These are phyloP conservation scores for Steinernema feltiae DNA, from an alignment of 1,140 invertebrate genomes.

Conservation along the genomic window DNA sequence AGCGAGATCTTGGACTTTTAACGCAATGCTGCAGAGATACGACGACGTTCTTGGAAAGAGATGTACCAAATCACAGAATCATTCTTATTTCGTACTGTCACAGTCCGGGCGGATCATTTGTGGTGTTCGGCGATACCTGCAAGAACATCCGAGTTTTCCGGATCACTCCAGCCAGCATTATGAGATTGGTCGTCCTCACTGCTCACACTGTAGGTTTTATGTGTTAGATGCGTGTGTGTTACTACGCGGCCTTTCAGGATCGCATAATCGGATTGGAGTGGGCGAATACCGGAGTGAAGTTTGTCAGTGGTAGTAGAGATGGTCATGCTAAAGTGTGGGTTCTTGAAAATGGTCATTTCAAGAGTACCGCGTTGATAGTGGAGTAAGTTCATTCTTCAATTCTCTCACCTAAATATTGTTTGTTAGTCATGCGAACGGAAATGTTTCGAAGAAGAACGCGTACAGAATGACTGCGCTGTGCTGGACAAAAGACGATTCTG, in stretches of 20 bases:
- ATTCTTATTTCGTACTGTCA: conserved; percentile 90
- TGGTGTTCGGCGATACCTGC: conserved; percentile 86
- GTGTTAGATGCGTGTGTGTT: no score
- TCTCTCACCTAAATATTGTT: no score
- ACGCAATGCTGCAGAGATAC: no score
- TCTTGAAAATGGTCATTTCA: conserved; percentile 75
- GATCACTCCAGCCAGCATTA: conserved; percentile 70
- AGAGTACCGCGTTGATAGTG: neutral
- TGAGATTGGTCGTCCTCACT: conserved; percentile 74
- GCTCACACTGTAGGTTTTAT: conserved; percentile 71
- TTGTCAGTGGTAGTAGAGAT: conserved; percentile 92
- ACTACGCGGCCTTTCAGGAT: conserved; percentile 63
- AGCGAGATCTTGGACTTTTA: neutral
- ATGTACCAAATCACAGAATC: conserved; percentile 63
- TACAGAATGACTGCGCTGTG: conserved; percentile 87
- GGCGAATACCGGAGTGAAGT: conserved; percentile 74
- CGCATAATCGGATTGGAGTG: conserved; percentile 92
- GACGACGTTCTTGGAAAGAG: conserved; percentile 59
- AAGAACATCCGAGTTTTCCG: conserved; percentile 84
- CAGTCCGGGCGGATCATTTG: conserved; percentile 77
- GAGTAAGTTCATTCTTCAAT: no score
- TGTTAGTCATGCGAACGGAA: neutral
- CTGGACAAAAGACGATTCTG: conserved; percentile 81
- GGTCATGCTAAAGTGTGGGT: conserved; percentile 89
- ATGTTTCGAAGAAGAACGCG: conserved; percentile 66